phyloP scores from a whole-genome alignment of 2,113 vertebrate species.

The human region DNA sequence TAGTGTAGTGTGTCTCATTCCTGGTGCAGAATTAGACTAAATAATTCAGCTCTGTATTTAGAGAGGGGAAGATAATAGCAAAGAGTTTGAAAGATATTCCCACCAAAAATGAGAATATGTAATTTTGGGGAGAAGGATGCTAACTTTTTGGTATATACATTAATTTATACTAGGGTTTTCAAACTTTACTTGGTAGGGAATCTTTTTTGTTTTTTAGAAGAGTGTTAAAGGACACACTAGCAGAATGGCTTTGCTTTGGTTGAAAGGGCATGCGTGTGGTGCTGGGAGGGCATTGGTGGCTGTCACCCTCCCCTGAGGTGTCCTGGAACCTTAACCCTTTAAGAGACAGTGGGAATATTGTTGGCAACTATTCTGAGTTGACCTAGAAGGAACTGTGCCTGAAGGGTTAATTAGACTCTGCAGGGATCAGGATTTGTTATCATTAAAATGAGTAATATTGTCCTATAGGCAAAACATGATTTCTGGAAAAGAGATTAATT shows the following conservation, averaged over 20 bases:
- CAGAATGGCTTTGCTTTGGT: not conserved
- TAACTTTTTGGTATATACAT: not conserved
- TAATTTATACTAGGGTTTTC: not conserved
- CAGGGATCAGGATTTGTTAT: slow-evolving; percentile 24
- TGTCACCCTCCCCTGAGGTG: not conserved
- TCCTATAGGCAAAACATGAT: slow-evolving; percentile 9
- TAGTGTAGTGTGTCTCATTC: not conserved
- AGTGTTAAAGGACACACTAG: not conserved
- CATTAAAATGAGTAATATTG: slow-evolving; percentile 27
- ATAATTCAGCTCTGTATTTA: not conserved
- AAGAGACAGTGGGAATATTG: not conserved
- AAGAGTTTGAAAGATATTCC: not conserved
- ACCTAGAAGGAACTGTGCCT: not conserved
- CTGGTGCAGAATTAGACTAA: not conserved
- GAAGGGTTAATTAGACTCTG: slow-evolving; percentile 42
- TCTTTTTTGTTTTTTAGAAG: not conserved
- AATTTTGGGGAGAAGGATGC: not conserved
- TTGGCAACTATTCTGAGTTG: not conserved
- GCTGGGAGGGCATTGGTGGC: not conserved
- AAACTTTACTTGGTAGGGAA: not conserved
- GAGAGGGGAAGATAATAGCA: not conserved
- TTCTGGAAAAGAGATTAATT: slow-evolving; percentile 39
- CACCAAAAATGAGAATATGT: not conserved
- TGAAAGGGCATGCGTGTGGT: not conserved
- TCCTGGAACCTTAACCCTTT: not conserved